These are phyloP conservation scores for Hyphantria cunea DNA, from an alignment of 1,140 invertebrate genomes.

Conservation along the genomic window DNA sequence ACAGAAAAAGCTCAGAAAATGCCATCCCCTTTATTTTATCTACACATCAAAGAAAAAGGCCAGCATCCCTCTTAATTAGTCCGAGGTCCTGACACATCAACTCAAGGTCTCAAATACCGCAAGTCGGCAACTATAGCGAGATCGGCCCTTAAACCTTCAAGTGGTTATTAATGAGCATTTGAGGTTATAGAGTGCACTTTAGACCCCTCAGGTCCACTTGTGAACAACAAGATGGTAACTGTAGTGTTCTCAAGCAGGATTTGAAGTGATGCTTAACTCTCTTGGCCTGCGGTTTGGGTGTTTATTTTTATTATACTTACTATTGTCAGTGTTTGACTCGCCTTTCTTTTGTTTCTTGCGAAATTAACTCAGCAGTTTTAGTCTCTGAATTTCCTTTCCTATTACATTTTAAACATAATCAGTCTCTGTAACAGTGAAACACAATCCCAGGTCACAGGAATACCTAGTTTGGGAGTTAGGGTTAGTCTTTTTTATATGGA, in stretches of 20 bases:
- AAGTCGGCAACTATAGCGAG: conserved; percentile 1
- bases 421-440: too few relatives aligned
- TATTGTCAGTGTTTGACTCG: too few relatives aligned
- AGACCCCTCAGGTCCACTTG: background rate
- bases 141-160: conserved; percentile 1
- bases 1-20: too few relatives aligned
- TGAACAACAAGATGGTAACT: background rate
- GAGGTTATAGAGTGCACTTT: background rate
- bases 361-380: too few relatives aligned
- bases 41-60: background rate
- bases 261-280: background rate
- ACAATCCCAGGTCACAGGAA: too few relatives aligned
- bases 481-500: too few relatives aligned
- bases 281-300: background rate
- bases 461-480: too few relatives aligned
- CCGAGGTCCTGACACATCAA: background rate
- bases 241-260: background rate
- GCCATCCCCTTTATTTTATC: too few relatives aligned
- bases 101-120: background rate
- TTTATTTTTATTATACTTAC: background rate
- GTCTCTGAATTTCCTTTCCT: too few relatives aligned
- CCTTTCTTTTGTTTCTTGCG: too few relatives aligned
- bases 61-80: conserved; percentile 5
- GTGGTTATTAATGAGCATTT: conserved; percentile 3
- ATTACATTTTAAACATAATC: too few relatives aligned